phyloP scores from a whole-genome alignment of 1,140 invertebrate species.

The Drosophila auraria region DNA sequence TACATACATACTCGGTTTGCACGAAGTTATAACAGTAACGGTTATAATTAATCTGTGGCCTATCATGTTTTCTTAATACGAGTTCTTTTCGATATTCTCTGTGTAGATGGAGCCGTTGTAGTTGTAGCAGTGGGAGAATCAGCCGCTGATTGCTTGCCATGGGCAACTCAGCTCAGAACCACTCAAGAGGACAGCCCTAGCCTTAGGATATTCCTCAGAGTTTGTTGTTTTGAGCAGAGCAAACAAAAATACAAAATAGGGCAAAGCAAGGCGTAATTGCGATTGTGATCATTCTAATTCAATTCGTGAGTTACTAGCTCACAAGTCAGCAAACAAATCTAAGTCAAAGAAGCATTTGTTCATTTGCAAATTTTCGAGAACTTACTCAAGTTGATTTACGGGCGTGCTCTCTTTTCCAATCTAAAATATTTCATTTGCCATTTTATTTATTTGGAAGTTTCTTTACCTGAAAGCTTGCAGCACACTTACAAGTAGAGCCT shows the following conservation, averaged over 20 bases:
- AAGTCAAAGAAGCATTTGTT: not conserved
- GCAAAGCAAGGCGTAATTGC: not conserved
- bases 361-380: not conserved
- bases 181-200: slow-evolving; percentile 18
- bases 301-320: not conserved
- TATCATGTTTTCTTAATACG: too few relatives aligned
- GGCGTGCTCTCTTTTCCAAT: too few relatives aligned
- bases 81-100: not conserved
- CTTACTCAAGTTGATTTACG: too few relatives aligned
- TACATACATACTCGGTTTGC: too few relatives aligned
- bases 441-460: too few relatives aligned
- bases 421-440: too few relatives aligned
- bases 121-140: slow-evolving; percentile 3
- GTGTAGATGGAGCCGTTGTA: slow-evolving; percentile 4
- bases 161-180: slow-evolving; percentile 13
- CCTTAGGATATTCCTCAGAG: slow-evolving; percentile 27
- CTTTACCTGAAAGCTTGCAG: too few relatives aligned
- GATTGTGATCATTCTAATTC: slow-evolving; percentile 6
- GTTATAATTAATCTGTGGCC: too few relatives aligned
- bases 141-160: slow-evolving; percentile 34
- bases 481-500: too few relatives aligned
- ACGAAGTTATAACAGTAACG: too few relatives aligned
- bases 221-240: slow-evolving; percentile 3
- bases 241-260: slow-evolving; percentile 8
- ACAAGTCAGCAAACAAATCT: not conserved